Conservation (phyloP, 2,797 vertebrate species). For the Enteromius unitaeniatus region DNA sequence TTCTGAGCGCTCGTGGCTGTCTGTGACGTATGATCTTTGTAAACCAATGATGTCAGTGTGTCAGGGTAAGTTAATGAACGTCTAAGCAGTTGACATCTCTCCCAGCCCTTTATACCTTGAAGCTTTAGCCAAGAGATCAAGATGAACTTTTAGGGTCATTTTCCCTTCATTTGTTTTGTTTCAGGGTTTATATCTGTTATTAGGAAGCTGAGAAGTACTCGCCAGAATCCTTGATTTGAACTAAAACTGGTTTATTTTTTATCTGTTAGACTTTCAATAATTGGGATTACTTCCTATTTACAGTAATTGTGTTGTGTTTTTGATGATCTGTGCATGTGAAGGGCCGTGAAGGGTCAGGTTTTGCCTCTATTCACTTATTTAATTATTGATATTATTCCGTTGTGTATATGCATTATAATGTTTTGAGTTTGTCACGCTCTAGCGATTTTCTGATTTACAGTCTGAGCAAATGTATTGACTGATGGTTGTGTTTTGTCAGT, state of each 20-base stretch:
- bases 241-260: neutral
- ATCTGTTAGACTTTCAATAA: neutral
- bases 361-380: neutral
- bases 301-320: neutral
- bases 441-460: neutral
- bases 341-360: neutral
- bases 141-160: slow-evolving; percentile 15
- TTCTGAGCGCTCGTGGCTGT: slow-evolving; percentile 25
- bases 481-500: neutral
- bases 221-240: neutral
- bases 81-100: slow-evolving; percentile 55
- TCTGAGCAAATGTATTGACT: slow-evolving; percentile 1
- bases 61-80: slow-evolving; percentile 52
- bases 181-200: neutral
- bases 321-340: neutral
- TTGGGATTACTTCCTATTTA: neutral
- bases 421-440: neutral
- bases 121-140: slow-evolving; percentile 41
- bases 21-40: slow-evolving; percentile 50
- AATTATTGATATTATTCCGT: neutral
- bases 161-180: slow-evolving; percentile 26
- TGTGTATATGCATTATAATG: neutral
- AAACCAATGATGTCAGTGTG: slow-evolving; percentile 46
- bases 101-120: slow-evolving; percentile 47
- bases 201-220: neutral